A percentile compares a stretch with the other conserved stretches of the same genome.
Conservation (phyloP, 2,113 vertebrate species). For the Epinephelus fuscoguttatus region DNA sequence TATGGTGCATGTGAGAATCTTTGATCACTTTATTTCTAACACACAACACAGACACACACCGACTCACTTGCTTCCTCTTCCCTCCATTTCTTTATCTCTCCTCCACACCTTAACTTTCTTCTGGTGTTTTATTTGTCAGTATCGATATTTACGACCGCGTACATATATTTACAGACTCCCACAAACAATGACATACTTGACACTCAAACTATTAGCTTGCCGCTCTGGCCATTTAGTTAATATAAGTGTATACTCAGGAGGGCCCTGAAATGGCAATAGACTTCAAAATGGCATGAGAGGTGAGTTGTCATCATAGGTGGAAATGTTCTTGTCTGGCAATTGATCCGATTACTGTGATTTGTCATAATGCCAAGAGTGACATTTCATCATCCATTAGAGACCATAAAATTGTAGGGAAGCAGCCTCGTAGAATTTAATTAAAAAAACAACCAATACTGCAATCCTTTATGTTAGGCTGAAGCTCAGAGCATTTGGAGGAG, state of each 20-base stretch:
- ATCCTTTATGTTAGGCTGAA: slow-evolving; percentile 58
- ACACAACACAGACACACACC: slow-evolving; percentile 16
- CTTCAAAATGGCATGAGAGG: slow-evolving; percentile 49
- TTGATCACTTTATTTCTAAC: slow-evolving; percentile 47
- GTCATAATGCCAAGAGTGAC: slow-evolving; percentile 74
- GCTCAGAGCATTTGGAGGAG: slow-evolving; percentile 35
- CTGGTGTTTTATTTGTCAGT: slow-evolving; percentile 1
- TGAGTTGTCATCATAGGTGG: slow-evolving; percentile 42
- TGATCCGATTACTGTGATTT: slow-evolving; percentile 75
- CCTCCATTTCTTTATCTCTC: neutral
- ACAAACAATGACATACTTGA: slow-evolving; percentile 37
- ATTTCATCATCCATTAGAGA: slow-evolving; percentile 76
- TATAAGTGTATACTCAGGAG: slow-evolving; percentile 53
- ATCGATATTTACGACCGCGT: slow-evolving; percentile 20
- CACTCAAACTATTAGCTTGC: slow-evolving; percentile 39
- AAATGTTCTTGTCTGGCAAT: slow-evolving; percentile 54
- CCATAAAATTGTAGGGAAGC: slow-evolving; percentile 58
- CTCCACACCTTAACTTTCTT: slow-evolving; percentile 8
- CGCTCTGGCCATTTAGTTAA: slow-evolving; percentile 25
- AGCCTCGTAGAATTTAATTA: slow-evolving; percentile 73
- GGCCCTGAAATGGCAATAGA: slow-evolving; percentile 44
- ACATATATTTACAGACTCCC: slow-evolving; percentile 26
- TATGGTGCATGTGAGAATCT: slow-evolving; percentile 62
- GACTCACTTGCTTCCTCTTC: slow-evolving; percentile 1
- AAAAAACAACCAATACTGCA: slow-evolving; percentile 59